A percentile compares a stretch with the other conserved stretches of the same genome.
These are phyloP conservation scores for Lordiphosa andalusiaca DNA, from an alignment of 2,888 invertebrate genomes.

Conservation along the genomic window DNA sequence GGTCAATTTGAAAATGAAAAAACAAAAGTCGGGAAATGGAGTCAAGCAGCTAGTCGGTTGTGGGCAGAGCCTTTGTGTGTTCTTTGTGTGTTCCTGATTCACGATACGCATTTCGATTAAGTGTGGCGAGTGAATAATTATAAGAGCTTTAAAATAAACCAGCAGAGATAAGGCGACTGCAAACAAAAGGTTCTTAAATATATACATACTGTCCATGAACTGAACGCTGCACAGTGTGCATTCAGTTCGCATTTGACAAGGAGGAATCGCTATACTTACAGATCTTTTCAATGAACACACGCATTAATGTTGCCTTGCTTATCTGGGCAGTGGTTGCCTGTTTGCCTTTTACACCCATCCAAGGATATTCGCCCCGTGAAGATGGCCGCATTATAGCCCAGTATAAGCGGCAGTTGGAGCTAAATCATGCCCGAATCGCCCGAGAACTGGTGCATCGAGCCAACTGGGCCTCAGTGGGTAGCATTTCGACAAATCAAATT, in stretches of 20 bases:
- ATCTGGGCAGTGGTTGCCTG: conserved; percentile 27
- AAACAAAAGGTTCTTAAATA: conserved; percentile 1
- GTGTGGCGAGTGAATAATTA: background rate
- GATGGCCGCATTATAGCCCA: conserved; percentile 68
- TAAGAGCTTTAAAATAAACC: background rate
- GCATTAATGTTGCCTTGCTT: conserved; percentile 12
- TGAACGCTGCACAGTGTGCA: background rate
- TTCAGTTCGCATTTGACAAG: background rate
- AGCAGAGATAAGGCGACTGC: background rate
- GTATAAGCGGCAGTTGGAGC: conserved; percentile 41
- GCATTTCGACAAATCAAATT: conserved; percentile 71
- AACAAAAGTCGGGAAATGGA: background rate
- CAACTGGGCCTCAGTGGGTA: conserved; percentile 78
- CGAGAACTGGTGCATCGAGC: conserved; percentile 77
- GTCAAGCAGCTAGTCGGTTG: background rate
- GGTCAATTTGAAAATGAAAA: background rate
- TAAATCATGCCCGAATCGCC: conserved; percentile 78
- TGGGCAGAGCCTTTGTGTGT: background rate
- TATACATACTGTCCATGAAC: background rate
- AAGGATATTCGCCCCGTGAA: conserved; percentile 63
- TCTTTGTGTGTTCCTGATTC: conserved; percentile 7
- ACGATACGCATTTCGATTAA: background rate
- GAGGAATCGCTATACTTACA: conserved; percentile 9
- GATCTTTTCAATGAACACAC: conserved; percentile 27
- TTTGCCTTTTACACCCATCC: conserved; percentile 9